These are phyloP conservation scores for Dasypus novemcinctus DNA, from an alignment of 2,113 vertebrate genomes.

Conservation along the genomic window DNA sequence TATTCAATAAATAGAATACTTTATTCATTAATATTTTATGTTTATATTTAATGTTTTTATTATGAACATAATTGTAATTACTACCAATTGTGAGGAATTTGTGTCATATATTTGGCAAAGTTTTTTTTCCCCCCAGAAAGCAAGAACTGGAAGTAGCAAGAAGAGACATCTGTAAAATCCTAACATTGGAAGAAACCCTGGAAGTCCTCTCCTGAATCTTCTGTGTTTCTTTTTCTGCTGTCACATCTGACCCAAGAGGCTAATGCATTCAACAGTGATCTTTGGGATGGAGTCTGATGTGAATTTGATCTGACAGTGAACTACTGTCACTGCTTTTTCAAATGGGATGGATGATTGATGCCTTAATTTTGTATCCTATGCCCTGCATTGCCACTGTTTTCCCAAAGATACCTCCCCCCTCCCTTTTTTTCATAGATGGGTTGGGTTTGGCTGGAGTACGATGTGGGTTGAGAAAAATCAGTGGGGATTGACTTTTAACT, in stretches of 20 bases:
- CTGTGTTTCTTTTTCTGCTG: too few species aligned
- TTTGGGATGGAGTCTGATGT: neutral
- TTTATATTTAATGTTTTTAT: neutral
- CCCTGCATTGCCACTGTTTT: neutral
- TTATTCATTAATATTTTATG: neutral
- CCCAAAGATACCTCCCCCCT: neutral
- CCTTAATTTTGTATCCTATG: neutral
- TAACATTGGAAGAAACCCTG: neutral
- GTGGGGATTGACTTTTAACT: neutral
- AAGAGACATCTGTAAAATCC: neutral
- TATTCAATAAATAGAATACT: neutral
- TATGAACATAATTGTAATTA: neutral
- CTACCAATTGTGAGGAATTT: neutral
- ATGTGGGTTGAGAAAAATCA: neutral
- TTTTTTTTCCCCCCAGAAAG: neutral
- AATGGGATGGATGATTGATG: neutral
- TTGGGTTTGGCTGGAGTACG: neutral
- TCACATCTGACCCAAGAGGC: too few species aligned
- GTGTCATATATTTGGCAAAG: neutral
- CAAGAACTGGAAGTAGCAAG: neutral
- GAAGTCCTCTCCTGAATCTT: neutral
- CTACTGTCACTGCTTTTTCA: neutral
- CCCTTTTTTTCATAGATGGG: neutral
- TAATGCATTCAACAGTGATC: neutral
- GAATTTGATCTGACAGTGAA: neutral